Percentiles rank a stretch among this genome's conserved stretches.
These are phyloP conservation scores for Nysson spinosus DNA, from an alignment of 2,888 invertebrate species.

Conservation along the genomic window DNA sequence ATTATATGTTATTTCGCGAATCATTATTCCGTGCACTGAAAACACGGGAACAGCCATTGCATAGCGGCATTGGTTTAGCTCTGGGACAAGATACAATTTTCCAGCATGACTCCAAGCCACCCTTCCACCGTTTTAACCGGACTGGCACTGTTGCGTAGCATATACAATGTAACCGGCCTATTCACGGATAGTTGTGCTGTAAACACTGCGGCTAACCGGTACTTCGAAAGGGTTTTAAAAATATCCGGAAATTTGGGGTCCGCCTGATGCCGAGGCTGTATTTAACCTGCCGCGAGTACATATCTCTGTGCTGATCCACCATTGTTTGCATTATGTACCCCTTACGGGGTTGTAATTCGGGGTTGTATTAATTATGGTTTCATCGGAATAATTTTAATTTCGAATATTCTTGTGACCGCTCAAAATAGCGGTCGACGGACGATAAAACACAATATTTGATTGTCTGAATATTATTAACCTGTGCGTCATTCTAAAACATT, in stretches of 20 bases:
- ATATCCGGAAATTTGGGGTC: slow-evolving; percentile 44
- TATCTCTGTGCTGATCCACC: slow-evolving; percentile 25
- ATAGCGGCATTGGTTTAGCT: slow-evolving; percentile 10
- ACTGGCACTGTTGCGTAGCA: slow-evolving; percentile 12
- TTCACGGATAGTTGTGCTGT: slow-evolving; percentile 39
- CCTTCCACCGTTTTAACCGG: slow-evolving; percentile 27
- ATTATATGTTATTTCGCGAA: slow-evolving; percentile 54
- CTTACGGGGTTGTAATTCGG: too few relatives aligned
- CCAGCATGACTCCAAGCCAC: neutral
- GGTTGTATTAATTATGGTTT: too few relatives aligned
- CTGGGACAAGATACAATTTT: slow-evolving; percentile 21
- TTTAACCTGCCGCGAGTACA: slow-evolving; percentile 45
- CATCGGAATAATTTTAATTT: too few relatives aligned
- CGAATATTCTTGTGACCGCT: too few relatives aligned
- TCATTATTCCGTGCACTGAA: slow-evolving; percentile 35
- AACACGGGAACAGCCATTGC: slow-evolving; percentile 26
- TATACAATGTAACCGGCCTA: slow-evolving; percentile 12
- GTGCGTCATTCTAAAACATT: too few relatives aligned
- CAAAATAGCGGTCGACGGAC: too few relatives aligned
- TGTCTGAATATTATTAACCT: too few relatives aligned
- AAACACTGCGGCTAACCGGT: slow-evolving; percentile 54
- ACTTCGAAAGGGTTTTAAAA: slow-evolving; percentile 55
- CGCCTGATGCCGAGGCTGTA: slow-evolving; percentile 50
- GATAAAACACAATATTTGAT: too few relatives aligned
- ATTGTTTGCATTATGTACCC: slow-evolving; percentile 40